phyloP scores from a whole-genome alignment of 2,888 invertebrate species.

The Drosophila neutralis region DNA sequence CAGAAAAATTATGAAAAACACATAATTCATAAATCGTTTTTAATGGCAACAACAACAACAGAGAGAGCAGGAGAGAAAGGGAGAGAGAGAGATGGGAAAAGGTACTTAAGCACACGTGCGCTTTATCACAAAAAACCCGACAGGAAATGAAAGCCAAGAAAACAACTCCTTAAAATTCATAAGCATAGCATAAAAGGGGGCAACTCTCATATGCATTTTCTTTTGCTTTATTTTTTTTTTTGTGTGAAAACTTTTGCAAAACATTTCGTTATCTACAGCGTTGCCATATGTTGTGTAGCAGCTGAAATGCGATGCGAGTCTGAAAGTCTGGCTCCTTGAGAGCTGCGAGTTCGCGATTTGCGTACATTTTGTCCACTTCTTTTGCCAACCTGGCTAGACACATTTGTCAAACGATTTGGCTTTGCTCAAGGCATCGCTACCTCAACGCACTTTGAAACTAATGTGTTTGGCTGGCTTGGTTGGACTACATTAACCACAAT shows the following conservation, averaged over 20 bases:
- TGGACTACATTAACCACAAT: slow-evolving; percentile 55
- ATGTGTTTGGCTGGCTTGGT: slow-evolving; percentile 41
- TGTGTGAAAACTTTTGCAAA: slow-evolving; percentile 32
- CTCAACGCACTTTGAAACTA: slow-evolving; percentile 5
- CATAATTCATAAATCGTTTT: slow-evolving; percentile 80
- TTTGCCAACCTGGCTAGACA: slow-evolving; percentile 68
- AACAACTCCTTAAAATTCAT: slow-evolving; percentile 34
- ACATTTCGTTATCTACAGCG: slow-evolving; percentile 47
- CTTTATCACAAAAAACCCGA: slow-evolving; percentile 43
- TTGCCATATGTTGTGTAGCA: slow-evolving; percentile 47
- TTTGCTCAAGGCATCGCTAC: slow-evolving; percentile 36
- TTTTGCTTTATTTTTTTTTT: background rate
- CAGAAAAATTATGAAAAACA: slow-evolving; percentile 60
- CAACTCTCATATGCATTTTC: slow-evolving; percentile 36
- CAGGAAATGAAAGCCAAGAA: slow-evolving; percentile 42
- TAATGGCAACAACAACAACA: slow-evolving; percentile 64
- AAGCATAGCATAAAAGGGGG: background rate
- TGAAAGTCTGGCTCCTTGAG: background rate
- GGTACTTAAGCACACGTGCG: slow-evolving; percentile 65
- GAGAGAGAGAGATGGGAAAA: background rate
- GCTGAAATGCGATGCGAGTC: slow-evolving; percentile 15
- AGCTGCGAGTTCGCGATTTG: background rate
- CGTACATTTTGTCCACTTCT: slow-evolving; percentile 2
- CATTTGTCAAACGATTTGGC: slow-evolving; percentile 75
- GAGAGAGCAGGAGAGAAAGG: background rate